A percentile compares a stretch with the other conserved stretches of the same genome.
phyloP scores from a whole-genome alignment of 2,888 invertebrate species.

The Drosophila helvetica region DNA sequence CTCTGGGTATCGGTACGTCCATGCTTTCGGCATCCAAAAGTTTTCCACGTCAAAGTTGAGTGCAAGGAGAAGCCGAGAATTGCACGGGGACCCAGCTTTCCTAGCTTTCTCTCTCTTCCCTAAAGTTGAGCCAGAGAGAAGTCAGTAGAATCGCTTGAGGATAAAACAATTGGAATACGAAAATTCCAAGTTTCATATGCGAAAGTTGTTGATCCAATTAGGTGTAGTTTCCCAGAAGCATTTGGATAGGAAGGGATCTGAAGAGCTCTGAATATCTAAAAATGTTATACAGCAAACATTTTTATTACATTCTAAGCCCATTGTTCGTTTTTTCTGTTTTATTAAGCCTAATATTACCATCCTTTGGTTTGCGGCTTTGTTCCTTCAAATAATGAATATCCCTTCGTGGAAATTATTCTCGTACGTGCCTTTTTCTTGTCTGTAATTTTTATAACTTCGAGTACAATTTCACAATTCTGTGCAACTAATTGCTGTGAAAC shows the following conservation, averaged over 20 bases:
- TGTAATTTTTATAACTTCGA: neutral
- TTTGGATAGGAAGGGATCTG: neutral
- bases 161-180: slow-evolving; percentile 10
- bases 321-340: neutral
- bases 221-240: slow-evolving; percentile 14
- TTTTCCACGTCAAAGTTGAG: slow-evolving; percentile 41
- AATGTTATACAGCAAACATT: no score
- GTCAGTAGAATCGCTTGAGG: slow-evolving; percentile 5
- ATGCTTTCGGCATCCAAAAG: slow-evolving; percentile 29
- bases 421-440: neutral
- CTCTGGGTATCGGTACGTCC: slow-evolving; percentile 38
- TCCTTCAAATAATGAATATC: no score
- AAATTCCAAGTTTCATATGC: slow-evolving; percentile 37
- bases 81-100: slow-evolving; percentile 13
- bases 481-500: slow-evolving; percentile 19
- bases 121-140: slow-evolving; percentile 12
- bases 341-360: neutral
- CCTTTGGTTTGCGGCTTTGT: neutral
- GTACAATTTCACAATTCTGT: neutral
- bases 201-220: slow-evolving; percentile 40
- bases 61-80: slow-evolving; percentile 13
- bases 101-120: neutral
- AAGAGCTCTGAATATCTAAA: neutral
- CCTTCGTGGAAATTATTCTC: neutral
- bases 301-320: no score